Evolutionary conservation across 2,888 invertebrate genomes (phyloP).

Genomic region (Folsomia candida): DNA sequence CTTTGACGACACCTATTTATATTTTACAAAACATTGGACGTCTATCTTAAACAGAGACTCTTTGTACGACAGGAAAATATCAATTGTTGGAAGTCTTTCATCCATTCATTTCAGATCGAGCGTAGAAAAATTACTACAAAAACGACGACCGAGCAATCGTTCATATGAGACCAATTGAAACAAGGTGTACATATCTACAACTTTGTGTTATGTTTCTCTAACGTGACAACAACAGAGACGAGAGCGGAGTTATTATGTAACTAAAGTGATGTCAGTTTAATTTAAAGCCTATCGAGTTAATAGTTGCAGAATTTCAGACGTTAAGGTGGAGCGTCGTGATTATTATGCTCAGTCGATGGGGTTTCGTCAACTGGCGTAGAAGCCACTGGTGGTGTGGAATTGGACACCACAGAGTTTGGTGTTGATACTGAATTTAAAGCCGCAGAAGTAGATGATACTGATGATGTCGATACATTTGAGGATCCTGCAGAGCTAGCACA

Average conservation of each 20-base stretch:
- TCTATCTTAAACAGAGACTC: neutral
- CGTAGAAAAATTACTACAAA: neutral
- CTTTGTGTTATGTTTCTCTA: neutral
- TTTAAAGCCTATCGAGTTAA: neutral
- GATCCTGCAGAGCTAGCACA: slow-evolving; percentile 37
- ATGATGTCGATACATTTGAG: slow-evolving; percentile 33
- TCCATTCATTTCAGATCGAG: slow-evolving; percentile 4
- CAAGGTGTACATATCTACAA: neutral
- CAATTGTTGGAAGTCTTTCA: slow-evolving; percentile 5
- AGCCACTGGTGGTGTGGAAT: slow-evolving; percentile 37
- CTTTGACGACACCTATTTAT: no score
- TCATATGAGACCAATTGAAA: slow-evolving; percentile 1
- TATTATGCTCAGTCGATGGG: slow-evolving; percentile 5
- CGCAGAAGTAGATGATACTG: slow-evolving; percentile 41
- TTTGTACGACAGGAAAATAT: slow-evolving; percentile 20
- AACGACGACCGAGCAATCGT: neutral
- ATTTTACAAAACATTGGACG: neutral
- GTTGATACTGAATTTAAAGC: slow-evolving; percentile 41
- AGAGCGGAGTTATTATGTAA: neutral
- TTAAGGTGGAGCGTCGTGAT: no score
- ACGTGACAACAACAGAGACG: no score
- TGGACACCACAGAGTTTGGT: slow-evolving; percentile 39
- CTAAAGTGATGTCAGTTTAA: neutral
- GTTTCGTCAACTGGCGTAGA: slow-evolving; percentile 40
- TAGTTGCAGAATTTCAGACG: no score